phyloP scores from a whole-genome alignment of 2,113 vertebrate species.

The Collichthys lucidus region DNA sequence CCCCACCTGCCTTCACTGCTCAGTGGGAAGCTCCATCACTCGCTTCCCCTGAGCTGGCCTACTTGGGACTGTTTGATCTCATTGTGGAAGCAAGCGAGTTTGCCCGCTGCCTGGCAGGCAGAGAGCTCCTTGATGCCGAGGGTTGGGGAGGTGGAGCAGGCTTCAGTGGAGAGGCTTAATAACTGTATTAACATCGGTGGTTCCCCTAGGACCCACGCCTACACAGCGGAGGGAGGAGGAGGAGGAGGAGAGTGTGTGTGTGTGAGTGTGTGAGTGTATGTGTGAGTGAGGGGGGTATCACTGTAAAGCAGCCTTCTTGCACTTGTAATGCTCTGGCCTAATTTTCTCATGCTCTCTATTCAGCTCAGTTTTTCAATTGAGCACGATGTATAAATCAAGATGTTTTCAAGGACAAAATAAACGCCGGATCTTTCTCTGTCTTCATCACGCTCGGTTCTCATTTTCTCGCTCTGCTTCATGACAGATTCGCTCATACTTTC shows the following conservation, averaged over 20 bases:
- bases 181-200: slow-evolving; percentile 80
- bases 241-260: not conserved
- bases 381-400: slow-evolving; percentile 32
- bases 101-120: slow-evolving; percentile 73
- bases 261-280: too few relatives aligned
- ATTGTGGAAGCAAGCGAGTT: slow-evolving; percentile 72
- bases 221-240: slow-evolving; percentile 31
- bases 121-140: slow-evolving; percentile 77
- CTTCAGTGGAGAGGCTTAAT: slow-evolving; percentile 83
- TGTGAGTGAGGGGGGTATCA: not conserved
- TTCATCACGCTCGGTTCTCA: not conserved
- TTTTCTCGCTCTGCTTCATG: not conserved
- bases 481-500: not conserved
- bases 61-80: slow-evolving; percentile 82
- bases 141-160: slow-evolving; percentile 76
- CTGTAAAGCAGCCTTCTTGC: slow-evolving; percentile 49
- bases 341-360: slow-evolving; percentile 38
- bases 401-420: not conserved
- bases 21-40: slow-evolving; percentile 72
- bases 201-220: slow-evolving; percentile 75
- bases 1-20: slow-evolving; percentile 70
- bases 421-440: not conserved
- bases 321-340: slow-evolving; percentile 59
- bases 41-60: slow-evolving; percentile 77
- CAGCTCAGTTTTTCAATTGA: slow-evolving; percentile 2